These are phyloP conservation scores for Diachrysia chrysitis DNA, from an alignment of 2,888 invertebrate species.

Conservation along the genomic window DNA sequence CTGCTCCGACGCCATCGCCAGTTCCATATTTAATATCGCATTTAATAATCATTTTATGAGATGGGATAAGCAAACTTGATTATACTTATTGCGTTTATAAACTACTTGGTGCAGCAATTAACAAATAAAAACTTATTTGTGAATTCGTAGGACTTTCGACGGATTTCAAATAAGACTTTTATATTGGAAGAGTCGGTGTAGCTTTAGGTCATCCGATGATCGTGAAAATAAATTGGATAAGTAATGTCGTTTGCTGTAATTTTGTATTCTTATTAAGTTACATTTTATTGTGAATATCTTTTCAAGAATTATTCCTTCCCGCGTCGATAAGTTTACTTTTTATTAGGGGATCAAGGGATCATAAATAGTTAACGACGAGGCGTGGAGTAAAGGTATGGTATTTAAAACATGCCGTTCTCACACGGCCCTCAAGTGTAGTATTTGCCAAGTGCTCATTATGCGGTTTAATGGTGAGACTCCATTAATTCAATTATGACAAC, in stretches of 20 bases:
- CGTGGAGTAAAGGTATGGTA: slow-evolving; percentile 14
- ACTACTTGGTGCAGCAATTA: slow-evolving; percentile 37
- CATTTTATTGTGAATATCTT: not conserved
- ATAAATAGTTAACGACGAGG: slow-evolving; percentile 29
- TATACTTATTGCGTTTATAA: slow-evolving; percentile 49
- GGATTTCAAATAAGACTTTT: slow-evolving; percentile 46
- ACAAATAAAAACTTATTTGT: slow-evolving; percentile 18
- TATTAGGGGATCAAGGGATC: slow-evolving; percentile 35
- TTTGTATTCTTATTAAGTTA: slow-evolving; percentile 16
- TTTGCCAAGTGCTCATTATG: slow-evolving; percentile 49
- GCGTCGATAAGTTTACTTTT: slow-evolving; percentile 37
- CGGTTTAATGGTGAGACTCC: slow-evolving; percentile 23
- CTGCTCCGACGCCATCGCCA: slow-evolving; percentile 61
- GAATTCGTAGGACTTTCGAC: slow-evolving; percentile 13
- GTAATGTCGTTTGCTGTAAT: slow-evolving; percentile 17
- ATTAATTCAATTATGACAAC: slow-evolving; percentile 59
- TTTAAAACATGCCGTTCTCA: slow-evolving; percentile 27
- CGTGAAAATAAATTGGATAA: slow-evolving; percentile 30
- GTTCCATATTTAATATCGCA: slow-evolving; percentile 73
- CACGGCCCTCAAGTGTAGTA: slow-evolving; percentile 16
- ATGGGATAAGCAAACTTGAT: slow-evolving; percentile 55
- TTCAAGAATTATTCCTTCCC: not conserved
- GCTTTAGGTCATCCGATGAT: slow-evolving; percentile 30
- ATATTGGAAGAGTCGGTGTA: slow-evolving; percentile 6
- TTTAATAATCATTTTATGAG: slow-evolving; percentile 67